Evolutionary conservation across 1,140 invertebrate genomes (phyloP).

Genomic region (Drosophila baimaii): DNA sequence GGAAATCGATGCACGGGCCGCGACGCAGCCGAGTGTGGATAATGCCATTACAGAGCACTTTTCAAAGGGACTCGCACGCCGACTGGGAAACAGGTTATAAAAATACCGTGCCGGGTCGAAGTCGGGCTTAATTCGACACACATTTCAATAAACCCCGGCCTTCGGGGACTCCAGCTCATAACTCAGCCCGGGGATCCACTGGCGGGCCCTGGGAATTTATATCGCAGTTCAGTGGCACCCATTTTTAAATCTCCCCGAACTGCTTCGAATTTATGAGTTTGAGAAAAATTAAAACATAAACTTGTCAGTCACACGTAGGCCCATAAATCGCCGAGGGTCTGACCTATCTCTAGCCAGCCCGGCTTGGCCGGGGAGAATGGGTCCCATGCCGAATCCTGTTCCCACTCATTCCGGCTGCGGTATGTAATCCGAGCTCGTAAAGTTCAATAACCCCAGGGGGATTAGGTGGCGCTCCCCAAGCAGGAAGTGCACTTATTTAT

Average conservation of each 20-base stretch:
- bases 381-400: background rate
- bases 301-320: conserved; percentile 79
- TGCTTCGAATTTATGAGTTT: conserved; percentile 54
- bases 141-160: conserved; percentile 52
- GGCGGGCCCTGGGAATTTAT: conserved; percentile 53
- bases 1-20: conserved; percentile 56
- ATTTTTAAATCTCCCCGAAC: conserved; percentile 61
- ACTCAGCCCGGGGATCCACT: conserved; percentile 11
- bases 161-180: conserved; percentile 9
- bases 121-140: conserved; percentile 44
- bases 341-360: background rate
- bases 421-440: conserved; percentile 69
- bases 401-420: conserved; percentile 38
- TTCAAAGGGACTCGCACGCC: conserved; percentile 42
- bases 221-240: conserved; percentile 51
- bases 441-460: conserved; percentile 70
- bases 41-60: conserved; percentile 67
- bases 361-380: too few relatives aligned
- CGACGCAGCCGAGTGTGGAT: conserved; percentile 67
- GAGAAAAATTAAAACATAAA: conserved; percentile 71
- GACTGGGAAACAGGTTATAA: conserved; percentile 41
- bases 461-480: conserved; percentile 26
- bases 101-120: conserved; percentile 39
- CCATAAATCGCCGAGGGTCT: conserved; percentile 57
- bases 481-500: conserved; percentile 76